Evolutionary conservation across 2,888 invertebrate genomes (phyloP), one percentile per base, ranked within the genome.

Genomic region (Eupithecia abbreviata): DNA sequence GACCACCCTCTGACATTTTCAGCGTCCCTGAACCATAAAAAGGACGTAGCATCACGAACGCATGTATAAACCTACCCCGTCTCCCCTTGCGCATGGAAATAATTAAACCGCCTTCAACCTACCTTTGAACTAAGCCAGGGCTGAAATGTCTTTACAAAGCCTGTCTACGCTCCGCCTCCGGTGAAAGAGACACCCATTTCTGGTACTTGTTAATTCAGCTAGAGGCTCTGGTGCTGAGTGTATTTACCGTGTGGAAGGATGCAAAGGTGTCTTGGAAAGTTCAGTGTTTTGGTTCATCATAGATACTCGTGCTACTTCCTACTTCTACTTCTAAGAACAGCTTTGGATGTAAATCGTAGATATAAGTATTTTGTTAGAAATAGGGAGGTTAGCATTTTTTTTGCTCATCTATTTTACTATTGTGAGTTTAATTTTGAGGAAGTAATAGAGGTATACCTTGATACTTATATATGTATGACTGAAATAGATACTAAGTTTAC

Each of bases 81-180:
- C 72, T 85, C 85, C 88, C 87, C 87, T 86, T 84, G 84, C 88
- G 85, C 86, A 87, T 86, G 83, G 88, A 87, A 92, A 93, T 93
- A 92, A 93, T 93, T 92, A 91, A 92, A 92, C 85, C 87, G 88
- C 87, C 88, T 88, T 79, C 85, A 89, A 87, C 86, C 82, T 86
- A 87, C 89, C 90, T 91, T 91, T 92, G 90, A 92, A 85, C 89
- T 87, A 84, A 83, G 85, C 89, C 89, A 86, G 84, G 83, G 85
- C 90, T 90, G 84, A 89, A 90, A 89, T 86, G 86, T 88, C 87
- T 89, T 85, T 84, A 90, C 90, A 90, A 91, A 91, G 89, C 82
- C 65, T 72, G 72, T 90, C 89, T 90, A 89, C 73, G 71, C 75
- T 88, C 85, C 86, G 90, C 90, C 90, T 79, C 85, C 85, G 88